phyloP scores from a whole-genome alignment of 1,140 invertebrate species.

The Lepidostoma basale region DNA sequence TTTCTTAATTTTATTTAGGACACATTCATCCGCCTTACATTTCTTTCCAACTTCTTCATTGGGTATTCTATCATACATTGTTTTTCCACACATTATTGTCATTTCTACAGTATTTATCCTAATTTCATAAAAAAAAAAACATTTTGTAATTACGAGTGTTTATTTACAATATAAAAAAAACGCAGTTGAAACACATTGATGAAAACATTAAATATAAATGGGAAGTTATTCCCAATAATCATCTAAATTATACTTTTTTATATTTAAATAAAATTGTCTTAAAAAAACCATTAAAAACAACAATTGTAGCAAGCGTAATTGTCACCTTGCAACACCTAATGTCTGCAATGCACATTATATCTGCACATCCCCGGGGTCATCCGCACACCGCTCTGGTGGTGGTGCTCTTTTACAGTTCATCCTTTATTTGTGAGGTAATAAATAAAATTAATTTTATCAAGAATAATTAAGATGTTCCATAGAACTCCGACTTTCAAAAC shows the following conservation, averaged over 20 bases:
- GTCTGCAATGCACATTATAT: conserved; percentile 28
- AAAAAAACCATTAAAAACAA: conserved; percentile 16
- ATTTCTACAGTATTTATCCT: too few species aligned
- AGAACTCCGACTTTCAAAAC: too few species aligned
- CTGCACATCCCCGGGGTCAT: conserved; percentile 17
- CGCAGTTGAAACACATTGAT: conserved; percentile 15
- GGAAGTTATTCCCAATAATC: background rate
- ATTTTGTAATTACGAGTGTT: background rate
- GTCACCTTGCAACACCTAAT: conserved; percentile 12
- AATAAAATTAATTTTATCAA: too few species aligned
- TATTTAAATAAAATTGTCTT: conserved; percentile 27
- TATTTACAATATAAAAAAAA: conserved; percentile 23
- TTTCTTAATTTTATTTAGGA: too few species aligned
- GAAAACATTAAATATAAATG: conserved; percentile 24
- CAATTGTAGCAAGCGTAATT: conserved; percentile 23
- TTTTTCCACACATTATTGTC: too few species aligned
- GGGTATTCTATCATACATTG: too few species aligned
- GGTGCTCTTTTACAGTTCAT: too few species aligned
- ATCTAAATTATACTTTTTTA: conserved; percentile 22
- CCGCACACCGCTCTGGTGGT: too few species aligned
- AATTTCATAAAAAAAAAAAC: background rate
- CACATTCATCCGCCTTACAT: too few species aligned
- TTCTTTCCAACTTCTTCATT: too few species aligned
- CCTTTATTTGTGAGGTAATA: too few species aligned
- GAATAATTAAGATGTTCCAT: too few species aligned